Conservation (phyloP, 2,797 vertebrate species). For the Triplophysa yarkandensis region DNA sequence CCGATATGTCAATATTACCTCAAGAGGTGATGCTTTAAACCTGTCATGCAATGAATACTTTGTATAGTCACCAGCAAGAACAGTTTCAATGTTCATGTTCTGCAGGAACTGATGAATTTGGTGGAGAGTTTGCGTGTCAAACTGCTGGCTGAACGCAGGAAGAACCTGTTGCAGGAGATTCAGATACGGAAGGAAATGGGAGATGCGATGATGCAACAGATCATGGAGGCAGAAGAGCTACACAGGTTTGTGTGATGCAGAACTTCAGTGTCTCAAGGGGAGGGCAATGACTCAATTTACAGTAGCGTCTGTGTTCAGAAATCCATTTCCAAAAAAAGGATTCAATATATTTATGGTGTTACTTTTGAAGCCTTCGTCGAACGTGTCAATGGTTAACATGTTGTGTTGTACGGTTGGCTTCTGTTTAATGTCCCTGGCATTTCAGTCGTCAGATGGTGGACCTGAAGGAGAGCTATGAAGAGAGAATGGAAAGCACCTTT, state of each 20-base stretch:
- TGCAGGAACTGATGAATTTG: conserved; percentile 79
- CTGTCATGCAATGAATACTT: neutral
- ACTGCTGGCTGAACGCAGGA: conserved; percentile 77
- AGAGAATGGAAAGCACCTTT: conserved; percentile 87
- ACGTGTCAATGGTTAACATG: too few relatives aligned
- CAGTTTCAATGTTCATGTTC: neutral
- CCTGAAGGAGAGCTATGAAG: conserved; percentile 84
- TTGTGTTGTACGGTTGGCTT: too few relatives aligned
- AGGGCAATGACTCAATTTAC: too few relatives aligned
- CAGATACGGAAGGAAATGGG: conserved; percentile 93
- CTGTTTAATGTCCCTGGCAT: too few relatives aligned
- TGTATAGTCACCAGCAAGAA: too few relatives aligned
- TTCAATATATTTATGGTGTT: too few relatives aligned
- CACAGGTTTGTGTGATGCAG: conserved; percentile 69
- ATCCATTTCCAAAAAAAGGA: too few relatives aligned
- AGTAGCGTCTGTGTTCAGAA: too few relatives aligned
- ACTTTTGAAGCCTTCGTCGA: too few relatives aligned
- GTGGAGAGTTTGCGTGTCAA: conserved; percentile 79
- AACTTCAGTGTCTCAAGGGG: too few relatives aligned
- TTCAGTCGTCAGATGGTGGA: conserved; percentile 82
- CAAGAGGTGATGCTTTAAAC: conserved; percentile 74
- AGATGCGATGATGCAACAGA: conserved; percentile 85
- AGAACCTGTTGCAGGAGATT: conserved; percentile 83
- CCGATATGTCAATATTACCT: conserved; percentile 82
- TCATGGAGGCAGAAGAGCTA: conserved; percentile 84